Conservation (phyloP, 2,888 invertebrate genomes). For the Cartodere bifasciata region DNA sequence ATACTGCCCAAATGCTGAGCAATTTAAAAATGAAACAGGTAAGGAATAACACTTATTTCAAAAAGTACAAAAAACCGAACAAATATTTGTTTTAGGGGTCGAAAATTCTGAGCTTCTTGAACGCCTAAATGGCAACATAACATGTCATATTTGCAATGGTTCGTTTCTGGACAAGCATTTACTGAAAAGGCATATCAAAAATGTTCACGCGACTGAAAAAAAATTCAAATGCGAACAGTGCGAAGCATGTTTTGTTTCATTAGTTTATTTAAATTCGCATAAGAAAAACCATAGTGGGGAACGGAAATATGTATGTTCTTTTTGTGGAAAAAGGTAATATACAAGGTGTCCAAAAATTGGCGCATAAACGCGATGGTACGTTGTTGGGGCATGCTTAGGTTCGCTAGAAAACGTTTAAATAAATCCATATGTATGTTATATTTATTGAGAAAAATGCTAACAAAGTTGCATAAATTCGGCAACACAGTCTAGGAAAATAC, state of each 20-base stretch:
- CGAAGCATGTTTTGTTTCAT: constrained; percentile 25
- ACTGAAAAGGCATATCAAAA: constrained; percentile 24
- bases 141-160: constrained; percentile 22
- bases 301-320: constrained; percentile 26
- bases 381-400: too few relatives aligned
- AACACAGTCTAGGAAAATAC: too few relatives aligned
- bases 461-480: too few relatives aligned
- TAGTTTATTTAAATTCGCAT: constrained; percentile 28
- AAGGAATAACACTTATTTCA: background rate
- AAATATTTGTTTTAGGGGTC: too few relatives aligned
- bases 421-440: too few relatives aligned
- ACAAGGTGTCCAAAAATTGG: too few relatives aligned
- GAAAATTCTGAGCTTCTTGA: too few relatives aligned
- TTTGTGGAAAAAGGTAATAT: constrained; percentile 35
- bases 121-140: background rate
- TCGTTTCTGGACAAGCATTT: constrained; percentile 25
- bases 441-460: too few relatives aligned
- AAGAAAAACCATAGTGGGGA: constrained; percentile 25
- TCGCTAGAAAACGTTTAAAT: too few relatives aligned
- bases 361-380: too few relatives aligned
- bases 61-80: too few relatives aligned
- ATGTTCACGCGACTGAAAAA: constrained; percentile 29
- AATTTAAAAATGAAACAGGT: constrained; percentile 6
- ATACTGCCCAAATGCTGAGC: constrained; percentile 14
- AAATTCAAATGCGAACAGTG: constrained; percentile 26